Evolutionary conservation across 2,113 vertebrate species (phyloP).

Genomic region (Nerophis lumbriciformis): DNA sequence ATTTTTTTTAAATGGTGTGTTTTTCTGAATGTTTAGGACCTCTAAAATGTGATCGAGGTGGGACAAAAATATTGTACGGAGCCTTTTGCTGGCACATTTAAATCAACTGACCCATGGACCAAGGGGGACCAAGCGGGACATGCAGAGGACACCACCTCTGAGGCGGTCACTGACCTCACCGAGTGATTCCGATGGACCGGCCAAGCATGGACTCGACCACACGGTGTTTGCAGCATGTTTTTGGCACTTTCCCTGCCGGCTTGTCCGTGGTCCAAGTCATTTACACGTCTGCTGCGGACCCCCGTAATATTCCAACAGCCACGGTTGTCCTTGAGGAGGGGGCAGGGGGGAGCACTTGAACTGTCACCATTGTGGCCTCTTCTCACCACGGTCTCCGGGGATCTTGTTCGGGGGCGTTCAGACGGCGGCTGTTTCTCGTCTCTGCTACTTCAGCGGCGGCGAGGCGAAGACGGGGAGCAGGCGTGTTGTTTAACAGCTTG

Average conservation of each 20-base stretch:
- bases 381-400: constrained; percentile 26
- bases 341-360: constrained; percentile 18
- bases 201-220: constrained; percentile 55
- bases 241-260: constrained; percentile 59
- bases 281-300: constrained; percentile 62
- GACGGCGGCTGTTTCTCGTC: constrained; percentile 24
- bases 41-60: no score
- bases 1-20: not conserved
- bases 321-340: constrained; percentile 9
- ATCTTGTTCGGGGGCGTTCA: constrained; percentile 14
- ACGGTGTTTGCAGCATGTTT: constrained; percentile 62
- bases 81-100: no score
- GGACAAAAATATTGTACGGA: no score
- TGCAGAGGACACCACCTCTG: constrained; percentile 25
- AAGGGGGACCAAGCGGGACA: no score
- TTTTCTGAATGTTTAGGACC: no score
- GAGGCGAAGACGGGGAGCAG: not conserved
- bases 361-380: constrained; percentile 35
- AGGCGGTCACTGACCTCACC: constrained; percentile 46
- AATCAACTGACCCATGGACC: no score
- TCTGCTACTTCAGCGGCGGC: constrained; percentile 6
- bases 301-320: constrained; percentile 51
- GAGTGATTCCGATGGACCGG: constrained; percentile 48
- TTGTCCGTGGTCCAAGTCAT: constrained; percentile 67
- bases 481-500: constrained; percentile 57